Base-by-base conservation (phyloP, 2,797 vertebrate genomes). In the Myripristis murdjan region DNA sequence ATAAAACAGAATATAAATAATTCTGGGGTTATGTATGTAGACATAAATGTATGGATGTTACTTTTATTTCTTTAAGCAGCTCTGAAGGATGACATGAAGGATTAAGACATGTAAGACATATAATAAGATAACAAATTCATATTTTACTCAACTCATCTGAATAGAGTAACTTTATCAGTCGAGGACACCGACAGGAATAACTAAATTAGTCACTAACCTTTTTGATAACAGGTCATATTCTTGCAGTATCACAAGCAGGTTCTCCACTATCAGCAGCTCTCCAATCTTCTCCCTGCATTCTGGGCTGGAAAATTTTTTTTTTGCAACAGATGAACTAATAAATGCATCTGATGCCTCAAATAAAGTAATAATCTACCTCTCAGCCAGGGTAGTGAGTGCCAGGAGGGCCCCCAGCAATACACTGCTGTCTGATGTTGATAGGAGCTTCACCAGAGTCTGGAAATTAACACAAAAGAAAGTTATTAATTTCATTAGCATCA, bases 211-310 rank as follows among this genome's bases (percentile, higher is more conserved):
- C 33, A 55, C 88, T 75, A 77, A 97, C 96, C 95, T 96, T 92
- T 96, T 97, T 47, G 94, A 98, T 28, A 97, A 91, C 64, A 96
- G 92, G 89, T 98, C 91, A 18, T 97, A 96, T 82, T 98, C 96
- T 75, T 95, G 95, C 47, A 98, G 88, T 72, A 98, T 96, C 66
- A 95, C 84, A 57, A 97, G 92, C 46, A 99, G 92, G 31, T 91
- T 95, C 87, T 97, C 96, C 67, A 96, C 94, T 47, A 97, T 49
- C 10, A 76, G 92, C 9, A 96, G 92, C 66, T 96, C 91, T 73
- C 95, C 96, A 43, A 97, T 95, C 87, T 94, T 95, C 87, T 94
- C 89, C 80, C 93, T 96, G 83, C 91, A 95, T 86, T 95, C 93
- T 76, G 93, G 89, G 76, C 95, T 98, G 68, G 15, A 84, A n/a